Base-by-base conservation (phyloP, 2,888 invertebrate species). In the Rotaria macrura region DNA sequence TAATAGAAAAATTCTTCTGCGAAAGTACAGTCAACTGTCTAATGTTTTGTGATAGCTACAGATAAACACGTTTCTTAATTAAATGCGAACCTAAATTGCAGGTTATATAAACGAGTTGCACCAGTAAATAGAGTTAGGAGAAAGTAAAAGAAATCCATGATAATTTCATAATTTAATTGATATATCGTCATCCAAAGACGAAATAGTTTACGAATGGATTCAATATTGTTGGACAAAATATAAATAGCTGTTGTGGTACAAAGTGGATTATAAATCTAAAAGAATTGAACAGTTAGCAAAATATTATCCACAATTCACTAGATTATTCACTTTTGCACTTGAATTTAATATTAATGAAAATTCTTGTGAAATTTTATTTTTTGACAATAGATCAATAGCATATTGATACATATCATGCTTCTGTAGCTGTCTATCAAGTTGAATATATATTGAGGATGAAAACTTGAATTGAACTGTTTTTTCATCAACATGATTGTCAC, bases 301-400 rank as follows among this genome's bases (percentile, higher is more conserved):
- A 29, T 10, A 29, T 65, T 65, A 10, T n/a, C n/a, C n/a, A n/a
- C n/a, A 65, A 34, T 34, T 12, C 1, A 34, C 5, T 0, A 6
- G 17, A 2, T 34, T 5, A 29, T 65, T 34, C 38, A 65, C 65
- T 38, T 65, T 14, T 65, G 34, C 43, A 40, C 3, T 43, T 25
- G 43, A 79, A 79, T 10, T 43, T 4, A 20, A 43, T 9, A n/a
- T n/a, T n/a, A 79, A 79, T 20, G 12, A n/a, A 79, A 79, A 43
- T n/a, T 79, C 25, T 43, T 79, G 25, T 43, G 43, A n/a, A 43
- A 12, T 2, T 79, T 79, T 79, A 43, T 79, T 79, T 40, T 79
- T 79, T 43, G 79, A 79, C n/a, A 79, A 79, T 17, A 79, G 43
- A 79, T 79, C 79, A 43, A 79, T 79, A n/a, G 79, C 79, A 79